Percentiles rank a stretch among this genome's conserved stretches.
Evolutionary conservation across 2,113 vertebrate species (phyloP).

Genomic region (Brachypodius melanocephalos): DNA sequence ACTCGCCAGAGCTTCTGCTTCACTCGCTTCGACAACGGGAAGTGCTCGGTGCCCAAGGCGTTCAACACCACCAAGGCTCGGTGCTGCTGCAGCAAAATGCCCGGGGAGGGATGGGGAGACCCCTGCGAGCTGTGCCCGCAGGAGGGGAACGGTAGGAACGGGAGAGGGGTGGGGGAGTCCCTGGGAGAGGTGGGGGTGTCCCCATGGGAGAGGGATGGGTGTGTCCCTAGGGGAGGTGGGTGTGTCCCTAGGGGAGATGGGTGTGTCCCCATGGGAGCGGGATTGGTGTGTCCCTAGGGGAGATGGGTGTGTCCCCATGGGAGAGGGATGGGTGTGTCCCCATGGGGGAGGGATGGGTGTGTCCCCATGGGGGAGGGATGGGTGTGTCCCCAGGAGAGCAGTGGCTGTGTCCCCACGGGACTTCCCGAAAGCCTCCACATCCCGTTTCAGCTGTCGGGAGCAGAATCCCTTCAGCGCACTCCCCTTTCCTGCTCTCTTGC

Average conservation of each 20-base stretch:
- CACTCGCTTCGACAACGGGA: constrained; percentile 87
- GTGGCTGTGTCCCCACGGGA: accelerated
- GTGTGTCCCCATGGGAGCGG: background rate
- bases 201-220: no score
- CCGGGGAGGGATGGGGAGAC: constrained; percentile 91
- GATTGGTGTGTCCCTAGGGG: no score
- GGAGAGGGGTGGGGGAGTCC: background rate
- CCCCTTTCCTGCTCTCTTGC: background rate
- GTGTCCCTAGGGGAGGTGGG: background rate
- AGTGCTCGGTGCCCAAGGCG: constrained; percentile 88
- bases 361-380: background rate
- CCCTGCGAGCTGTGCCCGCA: constrained; percentile 93
- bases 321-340: background rate
- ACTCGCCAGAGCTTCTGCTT: constrained; percentile 93
- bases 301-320: accelerated
- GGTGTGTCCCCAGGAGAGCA: background rate
- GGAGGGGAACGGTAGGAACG: constrained; percentile 78
- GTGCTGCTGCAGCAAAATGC: constrained; percentile 94
- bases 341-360: background rate
- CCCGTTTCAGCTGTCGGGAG: background rate
- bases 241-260: background rate
- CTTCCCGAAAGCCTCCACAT: background rate
- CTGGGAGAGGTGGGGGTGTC: background rate
- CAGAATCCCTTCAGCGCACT: background rate
- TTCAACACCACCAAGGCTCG: constrained; percentile 91